Evolutionary conservation across 2,888 invertebrate species (phyloP).

Genomic region (Sinotaia quadrata): DNA sequence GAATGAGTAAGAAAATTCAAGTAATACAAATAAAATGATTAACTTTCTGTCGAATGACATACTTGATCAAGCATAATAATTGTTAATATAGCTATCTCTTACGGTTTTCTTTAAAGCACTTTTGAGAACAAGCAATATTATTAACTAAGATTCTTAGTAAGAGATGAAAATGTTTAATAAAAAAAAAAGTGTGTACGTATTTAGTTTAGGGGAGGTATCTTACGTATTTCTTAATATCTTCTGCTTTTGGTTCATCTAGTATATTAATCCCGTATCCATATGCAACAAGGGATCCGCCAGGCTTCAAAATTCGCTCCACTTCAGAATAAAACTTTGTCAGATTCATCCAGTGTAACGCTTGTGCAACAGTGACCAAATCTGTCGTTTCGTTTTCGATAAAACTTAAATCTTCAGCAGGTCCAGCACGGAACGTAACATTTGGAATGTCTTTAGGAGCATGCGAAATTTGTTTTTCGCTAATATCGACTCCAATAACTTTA

Average conservation of each 20-base stretch:
- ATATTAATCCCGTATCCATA: conserved; percentile 54
- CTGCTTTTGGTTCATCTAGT: conserved; percentile 42
- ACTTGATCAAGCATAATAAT: no score
- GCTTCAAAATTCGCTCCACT: conserved; percentile 69
- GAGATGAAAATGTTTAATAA: neutral
- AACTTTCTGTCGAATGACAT: no score
- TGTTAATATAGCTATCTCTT: no score
- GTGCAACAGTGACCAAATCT: conserved; percentile 72
- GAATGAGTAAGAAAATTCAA: no score
- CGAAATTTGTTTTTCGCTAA: conserved; percentile 71
- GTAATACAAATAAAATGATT: no score
- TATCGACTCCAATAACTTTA: conserved; percentile 73
- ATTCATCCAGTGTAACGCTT: conserved; percentile 74
- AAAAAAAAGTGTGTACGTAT: neutral
- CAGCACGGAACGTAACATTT: conserved; percentile 61
- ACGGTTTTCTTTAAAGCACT: no score
- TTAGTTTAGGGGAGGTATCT: neutral
- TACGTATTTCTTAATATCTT: conserved; percentile 27
- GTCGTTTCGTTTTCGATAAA: conserved; percentile 46
- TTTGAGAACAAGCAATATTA: neutral
- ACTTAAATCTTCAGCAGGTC: conserved; percentile 70
- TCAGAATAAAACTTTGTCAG: conserved; percentile 72
- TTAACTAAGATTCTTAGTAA: neutral
- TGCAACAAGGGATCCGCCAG: conserved; percentile 70
- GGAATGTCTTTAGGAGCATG: conserved; percentile 61